Evolutionary conservation across 2,113 vertebrate genomes (phyloP).

Genomic region (Pterocles burchelli): DNA sequence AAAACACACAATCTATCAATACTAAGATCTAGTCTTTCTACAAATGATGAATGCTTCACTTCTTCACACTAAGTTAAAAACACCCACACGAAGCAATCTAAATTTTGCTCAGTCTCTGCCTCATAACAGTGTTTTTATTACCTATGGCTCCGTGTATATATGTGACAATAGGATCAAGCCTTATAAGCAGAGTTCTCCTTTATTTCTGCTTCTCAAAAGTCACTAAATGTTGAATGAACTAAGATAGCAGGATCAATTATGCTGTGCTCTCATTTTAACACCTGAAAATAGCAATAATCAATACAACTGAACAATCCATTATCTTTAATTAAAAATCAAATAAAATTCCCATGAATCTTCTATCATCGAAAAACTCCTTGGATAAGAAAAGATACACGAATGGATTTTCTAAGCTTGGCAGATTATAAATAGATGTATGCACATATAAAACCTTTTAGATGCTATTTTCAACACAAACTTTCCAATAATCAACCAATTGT

Average conservation of each 20-base stretch:
- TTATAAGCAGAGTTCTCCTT: neutral
- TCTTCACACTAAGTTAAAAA: neutral
- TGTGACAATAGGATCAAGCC: neutral
- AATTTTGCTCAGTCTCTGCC: neutral
- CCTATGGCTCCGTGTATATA: neutral
- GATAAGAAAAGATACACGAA: neutral
- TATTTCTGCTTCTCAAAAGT: neutral
- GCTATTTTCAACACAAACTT: neutral
- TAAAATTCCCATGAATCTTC: neutral
- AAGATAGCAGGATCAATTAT: neutral
- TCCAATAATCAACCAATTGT: neutral
- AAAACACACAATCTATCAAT: neutral
- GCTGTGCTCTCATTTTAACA: neutral
- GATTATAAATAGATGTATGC: neutral
- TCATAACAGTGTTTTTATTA: neutral
- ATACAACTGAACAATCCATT: neutral
- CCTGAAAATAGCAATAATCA: slow-evolving; percentile 17
- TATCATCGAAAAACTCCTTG: neutral
- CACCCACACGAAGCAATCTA: neutral
- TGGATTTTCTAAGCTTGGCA: neutral
- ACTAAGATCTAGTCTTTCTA: neutral
- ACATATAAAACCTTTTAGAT: neutral
- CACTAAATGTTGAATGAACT: neutral
- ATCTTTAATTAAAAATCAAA: slow-evolving; percentile 14
- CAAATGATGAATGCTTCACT: neutral